Evolutionary conservation across 2,888 invertebrate species (phyloP).

Genomic region (Drosophila flavopinicola): DNA sequence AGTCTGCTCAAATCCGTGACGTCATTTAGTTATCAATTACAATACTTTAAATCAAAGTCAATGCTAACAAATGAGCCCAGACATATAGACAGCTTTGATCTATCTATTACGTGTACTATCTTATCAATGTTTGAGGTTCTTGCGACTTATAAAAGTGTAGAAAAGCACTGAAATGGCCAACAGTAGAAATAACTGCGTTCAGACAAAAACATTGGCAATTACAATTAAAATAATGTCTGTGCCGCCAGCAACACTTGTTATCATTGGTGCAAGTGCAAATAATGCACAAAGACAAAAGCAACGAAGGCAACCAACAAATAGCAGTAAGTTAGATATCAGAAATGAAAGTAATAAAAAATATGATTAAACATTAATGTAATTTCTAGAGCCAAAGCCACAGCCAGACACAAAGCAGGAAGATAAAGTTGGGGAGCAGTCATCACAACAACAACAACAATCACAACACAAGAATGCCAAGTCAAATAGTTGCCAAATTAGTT

Average conservation of each 20-base stretch:
- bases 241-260: conserved; percentile 59
- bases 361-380: conserved; percentile 8
- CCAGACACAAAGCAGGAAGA: conserved; percentile 3
- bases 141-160: conserved; percentile 55
- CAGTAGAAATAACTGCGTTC: conserved; percentile 28
- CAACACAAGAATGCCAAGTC: conserved; percentile 38
- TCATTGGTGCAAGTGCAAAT: conserved; percentile 53
- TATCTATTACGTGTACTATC: conserved; percentile 40
- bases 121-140: conserved; percentile 24
- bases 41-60: not conserved
- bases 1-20: conserved; percentile 11
- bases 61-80: not conserved
- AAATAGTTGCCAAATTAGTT: conserved; percentile 63
- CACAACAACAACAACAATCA: conserved; percentile 11
- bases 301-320: not conserved
- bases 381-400: conserved; percentile 23
- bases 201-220: conserved; percentile 14
- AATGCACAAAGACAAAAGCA: conserved; percentile 28
- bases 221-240: conserved; percentile 53
- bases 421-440: conserved; percentile 10
- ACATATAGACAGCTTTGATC: conserved; percentile 17
- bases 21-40: conserved; percentile 20
- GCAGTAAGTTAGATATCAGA: conserved; percentile 15
- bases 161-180: conserved; percentile 19
- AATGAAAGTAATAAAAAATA: not conserved